Evolutionary conservation across 2,797 vertebrate genomes (phyloP), one percentile per base, ranked within the genome.

Genomic region (Dallia pectoralis): DNA sequence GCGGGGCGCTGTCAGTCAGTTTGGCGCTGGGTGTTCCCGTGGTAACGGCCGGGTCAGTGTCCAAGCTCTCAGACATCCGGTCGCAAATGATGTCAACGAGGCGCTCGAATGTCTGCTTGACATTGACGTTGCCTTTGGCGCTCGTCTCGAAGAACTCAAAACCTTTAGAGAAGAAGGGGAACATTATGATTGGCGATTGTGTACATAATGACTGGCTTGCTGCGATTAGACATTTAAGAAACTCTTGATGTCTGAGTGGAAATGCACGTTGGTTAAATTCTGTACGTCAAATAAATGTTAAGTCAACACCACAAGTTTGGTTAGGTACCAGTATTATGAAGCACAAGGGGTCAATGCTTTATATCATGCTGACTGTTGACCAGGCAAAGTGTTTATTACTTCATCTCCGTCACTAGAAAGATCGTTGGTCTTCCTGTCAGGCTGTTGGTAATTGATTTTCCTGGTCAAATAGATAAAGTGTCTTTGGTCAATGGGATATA

Each of bases 131-230:
- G 89, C 98, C 97, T 89, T 99, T 99, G 88, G 97, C 96, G 62
- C 98, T 99, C 69, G 97, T 96, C 93, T 99, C 97, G 75, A 98
- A 98, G 92, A 98, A 99, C 83, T 98, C 97, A 83, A 99, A 99
- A 73, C 97, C 98, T 98, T 82, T 44, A 69, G 11, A 74, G n/a
- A 36, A 32, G 48, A 16, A 27, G 30, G 63, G 29, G 27, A 67
- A 40, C 9, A 19, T 14, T 4, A n/a, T 11, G 4, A 48, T 27
- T 18, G 22, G 12, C 12, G 22, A 48, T 25, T 22, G 44, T 29
- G 30, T 18, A 29, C 61, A 63, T n/a, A 44, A 40, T 40, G 9
- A 5, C 36, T 40, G 36, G 9, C 36, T 40, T 44, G 14, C 11
- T 14, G 40, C 40, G 5, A 11, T 44, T 59, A 9, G 3, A 59